A percentile compares a stretch with the other conserved stretches of the same genome.
These are phyloP conservation scores for Philereme vetulata DNA, from an alignment of 2,888 invertebrate species.

Conservation along the genomic window DNA sequence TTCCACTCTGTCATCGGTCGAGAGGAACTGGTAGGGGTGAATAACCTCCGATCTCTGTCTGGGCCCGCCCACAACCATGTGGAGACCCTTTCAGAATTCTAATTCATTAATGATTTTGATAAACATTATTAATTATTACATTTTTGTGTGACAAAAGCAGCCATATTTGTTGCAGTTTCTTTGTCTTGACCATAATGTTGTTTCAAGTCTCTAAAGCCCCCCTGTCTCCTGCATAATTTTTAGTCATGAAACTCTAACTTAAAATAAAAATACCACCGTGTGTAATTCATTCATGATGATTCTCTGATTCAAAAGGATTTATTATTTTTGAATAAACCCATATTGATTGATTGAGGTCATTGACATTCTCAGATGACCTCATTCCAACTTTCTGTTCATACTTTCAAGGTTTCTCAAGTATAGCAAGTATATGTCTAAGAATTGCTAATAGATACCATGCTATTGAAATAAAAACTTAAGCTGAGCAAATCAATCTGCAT, in stretches of 20 bases:
- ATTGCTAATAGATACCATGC: background rate
- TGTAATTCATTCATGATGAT: background rate
- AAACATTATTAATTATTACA: background rate
- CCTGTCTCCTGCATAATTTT: background rate
- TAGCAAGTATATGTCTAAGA: constrained; percentile 29
- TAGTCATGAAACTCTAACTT: background rate
- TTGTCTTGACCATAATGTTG: constrained; percentile 50
- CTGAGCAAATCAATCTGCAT: too few relatives aligned
- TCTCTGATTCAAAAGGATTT: too few relatives aligned
- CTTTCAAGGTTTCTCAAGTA: constrained; percentile 35
- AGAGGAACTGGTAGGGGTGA: constrained; percentile 81
- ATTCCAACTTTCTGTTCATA: constrained; percentile 50
- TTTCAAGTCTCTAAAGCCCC: background rate
- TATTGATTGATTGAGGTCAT: constrained; percentile 45
- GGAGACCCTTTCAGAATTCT: constrained; percentile 50
- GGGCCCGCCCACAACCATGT: constrained; percentile 62
- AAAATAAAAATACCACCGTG: background rate
- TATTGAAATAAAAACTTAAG: too few relatives aligned
- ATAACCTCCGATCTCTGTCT: constrained; percentile 72
- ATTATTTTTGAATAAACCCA: constrained; percentile 8
- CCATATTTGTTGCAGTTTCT: constrained; percentile 60
- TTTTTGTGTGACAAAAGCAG: constrained; percentile 65
- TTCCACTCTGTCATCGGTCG: constrained; percentile 68
- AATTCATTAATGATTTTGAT: constrained; percentile 18
- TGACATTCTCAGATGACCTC: constrained; percentile 53